phyloP scores from a whole-genome alignment of 2,113 vertebrate species.

The Tursiops truncatus region DNA sequence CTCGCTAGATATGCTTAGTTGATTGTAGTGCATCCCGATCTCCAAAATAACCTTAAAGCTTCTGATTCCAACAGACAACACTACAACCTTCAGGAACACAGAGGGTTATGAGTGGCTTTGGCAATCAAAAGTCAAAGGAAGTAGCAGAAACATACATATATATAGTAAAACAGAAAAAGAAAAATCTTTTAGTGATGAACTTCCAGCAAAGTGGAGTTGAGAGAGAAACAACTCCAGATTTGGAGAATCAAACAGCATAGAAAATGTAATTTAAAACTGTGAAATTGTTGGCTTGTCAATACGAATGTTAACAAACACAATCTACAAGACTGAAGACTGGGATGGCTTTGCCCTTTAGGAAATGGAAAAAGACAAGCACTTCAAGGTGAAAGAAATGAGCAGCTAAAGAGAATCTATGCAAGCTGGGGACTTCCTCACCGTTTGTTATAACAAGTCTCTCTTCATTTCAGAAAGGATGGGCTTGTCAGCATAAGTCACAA shows the following conservation, averaged over 20 bases:
- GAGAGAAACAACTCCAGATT: neutral
- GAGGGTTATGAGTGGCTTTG: neutral
- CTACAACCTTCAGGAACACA: neutral
- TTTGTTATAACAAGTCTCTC: neutral
- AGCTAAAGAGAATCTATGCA: neutral
- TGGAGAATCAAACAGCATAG: neutral
- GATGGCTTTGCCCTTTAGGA: neutral
- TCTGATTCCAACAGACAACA: neutral
- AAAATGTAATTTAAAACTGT: neutral
- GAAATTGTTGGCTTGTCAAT: neutral
- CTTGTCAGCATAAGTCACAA: neutral
- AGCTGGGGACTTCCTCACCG: neutral
- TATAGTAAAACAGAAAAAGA: neutral
- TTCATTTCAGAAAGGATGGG: neutral
- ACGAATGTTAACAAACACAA: neutral
- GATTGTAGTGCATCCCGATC: neutral
- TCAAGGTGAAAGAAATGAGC: neutral
- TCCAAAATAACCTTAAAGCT: neutral
- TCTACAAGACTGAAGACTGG: neutral
- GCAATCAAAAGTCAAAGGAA: neutral
- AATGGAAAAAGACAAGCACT: neutral
- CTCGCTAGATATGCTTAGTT: neutral
- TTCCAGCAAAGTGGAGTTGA: neutral
- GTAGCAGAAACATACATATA: neutral
- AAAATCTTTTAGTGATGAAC: neutral